phyloP scores from a whole-genome alignment of 2,888 invertebrate genomes.

The Ernsta delagoae region DNA sequence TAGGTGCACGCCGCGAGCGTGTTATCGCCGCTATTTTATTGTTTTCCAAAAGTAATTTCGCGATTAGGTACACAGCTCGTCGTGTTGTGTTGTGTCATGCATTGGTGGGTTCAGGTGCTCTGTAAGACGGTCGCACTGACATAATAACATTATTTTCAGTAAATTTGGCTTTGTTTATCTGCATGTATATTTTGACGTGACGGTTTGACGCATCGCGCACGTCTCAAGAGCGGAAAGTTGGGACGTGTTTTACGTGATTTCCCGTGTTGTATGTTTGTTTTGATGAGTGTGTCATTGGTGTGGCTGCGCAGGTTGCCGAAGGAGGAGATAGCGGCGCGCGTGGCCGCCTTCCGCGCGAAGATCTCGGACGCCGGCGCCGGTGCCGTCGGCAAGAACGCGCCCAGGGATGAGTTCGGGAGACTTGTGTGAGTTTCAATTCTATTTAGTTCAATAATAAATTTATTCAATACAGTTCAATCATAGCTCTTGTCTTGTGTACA shows the following conservation, averaged over 20 bases:
- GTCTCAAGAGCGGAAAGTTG: constrained; percentile 14
- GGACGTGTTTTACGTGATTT: constrained; percentile 22
- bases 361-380: constrained; percentile 87
- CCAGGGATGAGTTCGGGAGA: constrained; percentile 94
- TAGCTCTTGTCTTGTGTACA: too few relatives aligned
- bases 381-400: constrained; percentile 83
- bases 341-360: constrained; percentile 94
- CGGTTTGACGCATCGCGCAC: too few relatives aligned
- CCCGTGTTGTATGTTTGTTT: constrained; percentile 12
- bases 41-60: constrained; percentile 78
- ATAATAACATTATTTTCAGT: constrained; percentile 65
- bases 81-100: constrained; percentile 68
- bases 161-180: constrained; percentile 52
- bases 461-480: too few relatives aligned
- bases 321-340: constrained; percentile 87
- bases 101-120: constrained; percentile 72
- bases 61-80: constrained; percentile 56
- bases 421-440: constrained; percentile 80
- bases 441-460: too few relatives aligned
- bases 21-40: constrained; percentile 77
- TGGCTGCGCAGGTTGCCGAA: constrained; percentile 90
- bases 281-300: constrained; percentile 78
- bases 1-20: constrained; percentile 55
- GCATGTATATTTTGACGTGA: constrained; percentile 30
- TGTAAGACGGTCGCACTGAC: constrained; percentile 45